Base-by-base conservation (phyloP, 2,113 vertebrate species). In the Scartelaos histophorus region DNA sequence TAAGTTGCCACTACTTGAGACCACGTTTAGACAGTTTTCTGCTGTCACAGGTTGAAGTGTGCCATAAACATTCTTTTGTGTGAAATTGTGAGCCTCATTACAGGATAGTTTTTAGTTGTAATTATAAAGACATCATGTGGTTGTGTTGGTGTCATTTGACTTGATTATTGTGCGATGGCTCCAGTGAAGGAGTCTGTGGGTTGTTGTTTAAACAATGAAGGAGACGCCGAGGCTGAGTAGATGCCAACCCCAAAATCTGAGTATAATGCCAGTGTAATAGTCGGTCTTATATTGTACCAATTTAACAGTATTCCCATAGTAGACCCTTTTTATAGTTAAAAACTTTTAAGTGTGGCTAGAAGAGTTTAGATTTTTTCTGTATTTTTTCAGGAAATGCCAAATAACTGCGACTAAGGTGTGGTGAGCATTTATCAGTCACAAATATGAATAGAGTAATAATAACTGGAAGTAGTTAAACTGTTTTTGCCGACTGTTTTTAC, bases 1-100 rank as follows among this genome's bases (percentile, higher is more conserved):
- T 89, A 91, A 90, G 80, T 89, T 86, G 89, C 82, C 80, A 74
- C 74, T 82, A 86, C 87, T 91, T 88, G 90, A 88, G 78, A 87
- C 71, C 76, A 72, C 64, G 69, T 49, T 74, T 70, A 71, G 56
- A 70, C 62, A 70, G 38, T 21, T 74, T 70, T 66, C 60, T 51
- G 34, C 76, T 72, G 22, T 53, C 62, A 62, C 47, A 43, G 38
- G 5, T 38, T 38, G 73, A 71, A 70, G 46, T 73, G 72, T 45
- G 61, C 62, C 69, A 47, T 43, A 82, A 78, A 84, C 83, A 80
- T 79, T 80, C 66, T 17, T 60, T 25, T 60, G 13, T 24, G 56
- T 58, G 13, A 25, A 60, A 25, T 17, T 61, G 6, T 7, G 24
- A 7, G 16, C 24, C 7, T 34, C 25, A 6, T 61, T 10, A 19